Percentiles rank a stretch among this genome's conserved stretches.
Conservation (phyloP, 2,797 vertebrate species). For the Sebastes steindachneri region DNA sequence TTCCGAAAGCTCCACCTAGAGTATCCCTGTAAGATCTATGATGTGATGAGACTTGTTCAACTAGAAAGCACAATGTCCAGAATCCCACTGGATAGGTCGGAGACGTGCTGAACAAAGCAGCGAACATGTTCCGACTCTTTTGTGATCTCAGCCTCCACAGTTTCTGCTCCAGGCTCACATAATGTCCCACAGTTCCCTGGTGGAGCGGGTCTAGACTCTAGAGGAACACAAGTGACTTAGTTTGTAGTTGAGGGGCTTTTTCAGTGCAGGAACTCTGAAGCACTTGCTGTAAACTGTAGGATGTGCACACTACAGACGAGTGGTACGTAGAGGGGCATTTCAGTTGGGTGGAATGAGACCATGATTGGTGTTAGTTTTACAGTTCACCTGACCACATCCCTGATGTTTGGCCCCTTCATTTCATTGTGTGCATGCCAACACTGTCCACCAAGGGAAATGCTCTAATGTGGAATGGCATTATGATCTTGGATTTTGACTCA, state of each 20-base stretch:
- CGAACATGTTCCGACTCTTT: background rate
- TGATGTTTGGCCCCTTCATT: constrained; percentile 34
- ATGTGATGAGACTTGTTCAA: too few species aligned
- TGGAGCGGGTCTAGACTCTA: background rate
- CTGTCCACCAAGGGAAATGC: constrained; percentile 36
- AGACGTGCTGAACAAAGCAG: background rate
- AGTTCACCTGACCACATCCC: constrained; percentile 7
- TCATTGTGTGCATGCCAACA: constrained; percentile 45
- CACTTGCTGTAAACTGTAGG: constrained; percentile 57
- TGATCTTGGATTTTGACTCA: constrained; percentile 28
- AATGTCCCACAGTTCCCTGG: background rate
- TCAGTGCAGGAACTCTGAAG: constrained; percentile 39
- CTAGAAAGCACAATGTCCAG: too few species aligned
- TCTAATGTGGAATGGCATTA: constrained; percentile 44
- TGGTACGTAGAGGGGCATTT: constrained; percentile 49
- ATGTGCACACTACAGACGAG: constrained; percentile 48
- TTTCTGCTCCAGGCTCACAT: constrained; percentile 11
- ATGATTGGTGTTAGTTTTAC: constrained; percentile 1
- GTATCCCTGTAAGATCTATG: too few species aligned
- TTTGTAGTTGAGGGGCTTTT: constrained; percentile 3
- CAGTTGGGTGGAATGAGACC: constrained; percentile 3
- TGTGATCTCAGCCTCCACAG: constrained; percentile 32
- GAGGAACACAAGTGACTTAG: background rate
- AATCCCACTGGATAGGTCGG: background rate
- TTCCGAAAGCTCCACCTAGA: too few species aligned